phyloP scores from a whole-genome alignment of 2,113 vertebrate genomes.

The Craseonycteris thonglongyai region DNA sequence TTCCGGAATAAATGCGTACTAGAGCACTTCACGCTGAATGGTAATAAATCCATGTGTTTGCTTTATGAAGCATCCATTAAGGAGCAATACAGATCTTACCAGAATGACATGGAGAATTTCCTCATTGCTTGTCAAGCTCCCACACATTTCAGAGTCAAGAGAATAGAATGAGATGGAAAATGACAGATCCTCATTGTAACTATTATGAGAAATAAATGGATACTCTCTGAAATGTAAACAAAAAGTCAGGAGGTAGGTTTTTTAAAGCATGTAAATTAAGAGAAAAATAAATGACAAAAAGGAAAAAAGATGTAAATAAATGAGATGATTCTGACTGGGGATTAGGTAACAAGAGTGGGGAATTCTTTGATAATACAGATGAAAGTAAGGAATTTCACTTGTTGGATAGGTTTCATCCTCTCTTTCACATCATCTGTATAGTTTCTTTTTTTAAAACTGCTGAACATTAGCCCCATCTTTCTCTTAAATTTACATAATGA shows the following conservation, averaged over 20 bases:
- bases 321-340: neutral
- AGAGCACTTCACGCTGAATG: neutral
- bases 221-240: neutral
- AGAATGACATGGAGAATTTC: neutral
- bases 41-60: neutral
- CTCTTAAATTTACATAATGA: neutral
- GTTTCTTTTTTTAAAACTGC: neutral
- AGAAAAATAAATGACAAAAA: neutral
- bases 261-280: neutral
- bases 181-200: neutral
- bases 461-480: neutral
- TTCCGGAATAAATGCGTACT: neutral
- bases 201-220: neutral
- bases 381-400: neutral
- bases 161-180: neutral
- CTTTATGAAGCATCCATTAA: neutral
- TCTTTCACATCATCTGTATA: neutral
- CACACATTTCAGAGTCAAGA: neutral
- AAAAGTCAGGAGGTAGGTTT: neutral
- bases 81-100: neutral
- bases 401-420: neutral
- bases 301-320: neutral
- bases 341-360: neutral
- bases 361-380: neutral
- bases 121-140: neutral